Evolutionary conservation across 2,888 invertebrate species (phyloP).

Genomic region (Coleophora deauratella): DNA sequence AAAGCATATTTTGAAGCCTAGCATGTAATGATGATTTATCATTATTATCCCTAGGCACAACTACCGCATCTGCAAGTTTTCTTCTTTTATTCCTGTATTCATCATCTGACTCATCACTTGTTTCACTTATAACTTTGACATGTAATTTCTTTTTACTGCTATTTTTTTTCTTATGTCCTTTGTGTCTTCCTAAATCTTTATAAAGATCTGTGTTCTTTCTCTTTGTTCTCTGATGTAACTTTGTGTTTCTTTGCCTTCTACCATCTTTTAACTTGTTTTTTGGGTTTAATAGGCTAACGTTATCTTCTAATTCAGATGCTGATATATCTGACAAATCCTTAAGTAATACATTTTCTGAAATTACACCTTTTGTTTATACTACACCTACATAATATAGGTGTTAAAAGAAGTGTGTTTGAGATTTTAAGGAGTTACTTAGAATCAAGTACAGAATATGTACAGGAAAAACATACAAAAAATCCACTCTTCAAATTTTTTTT

Average conservation of each 20-base stretch:
- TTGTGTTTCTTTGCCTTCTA: conserved; percentile 28
- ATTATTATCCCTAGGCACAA: conserved; percentile 44
- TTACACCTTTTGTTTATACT: too few species aligned
- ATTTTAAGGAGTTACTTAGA: too few species aligned
- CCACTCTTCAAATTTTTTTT: too few species aligned
- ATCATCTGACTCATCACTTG: conserved; percentile 61
- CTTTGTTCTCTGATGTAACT: conserved; percentile 34
- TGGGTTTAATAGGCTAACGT: conserved; percentile 17
- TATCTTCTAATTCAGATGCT: conserved; percentile 42
- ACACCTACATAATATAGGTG: too few species aligned
- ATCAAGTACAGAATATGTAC: too few species aligned
- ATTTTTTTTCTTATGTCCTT: conserved; percentile 35
- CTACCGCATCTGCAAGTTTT: conserved; percentile 71
- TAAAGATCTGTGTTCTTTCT: conserved; percentile 28
- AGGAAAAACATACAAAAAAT: too few species aligned
- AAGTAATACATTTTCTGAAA: conserved; percentile 22
- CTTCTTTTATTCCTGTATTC: conserved; percentile 58
- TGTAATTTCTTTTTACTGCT: conserved; percentile 30
- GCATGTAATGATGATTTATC: conserved; percentile 54
- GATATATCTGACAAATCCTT: conserved; percentile 50
- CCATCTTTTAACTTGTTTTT: conserved; percentile 12
- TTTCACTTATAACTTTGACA: conserved; percentile 35
- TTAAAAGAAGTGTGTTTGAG: too few species aligned
- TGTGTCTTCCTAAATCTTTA: conserved; percentile 23
- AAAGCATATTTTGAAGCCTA: conserved; percentile 55